Conservation (phyloP, 2,797 vertebrate species). For the Mus spretus region DNA sequence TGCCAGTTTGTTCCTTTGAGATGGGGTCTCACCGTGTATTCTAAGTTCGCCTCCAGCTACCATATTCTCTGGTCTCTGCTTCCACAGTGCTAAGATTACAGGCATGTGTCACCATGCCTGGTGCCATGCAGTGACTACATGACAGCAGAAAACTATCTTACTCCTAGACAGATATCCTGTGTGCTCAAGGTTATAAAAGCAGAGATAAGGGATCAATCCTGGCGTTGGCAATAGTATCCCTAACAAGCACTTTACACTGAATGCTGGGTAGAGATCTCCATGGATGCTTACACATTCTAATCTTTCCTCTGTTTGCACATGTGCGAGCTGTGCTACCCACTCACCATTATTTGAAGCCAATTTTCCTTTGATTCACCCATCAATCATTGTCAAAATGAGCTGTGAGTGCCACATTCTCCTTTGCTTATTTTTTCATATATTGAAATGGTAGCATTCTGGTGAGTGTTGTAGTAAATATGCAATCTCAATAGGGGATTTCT, state of each 20-base stretch:
- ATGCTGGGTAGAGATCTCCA: neutral
- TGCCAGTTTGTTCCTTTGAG: neutral
- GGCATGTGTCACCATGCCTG: neutral
- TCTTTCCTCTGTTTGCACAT: accelerated
- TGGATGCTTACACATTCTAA: no score
- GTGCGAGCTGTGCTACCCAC: neutral
- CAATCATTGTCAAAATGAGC: neutral
- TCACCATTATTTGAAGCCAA: constrained; percentile 29
- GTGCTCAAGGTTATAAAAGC: neutral
- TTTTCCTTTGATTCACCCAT: neutral
- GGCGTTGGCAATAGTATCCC: neutral
- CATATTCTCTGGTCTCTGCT: neutral
- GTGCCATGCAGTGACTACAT: neutral
- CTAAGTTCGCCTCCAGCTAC: neutral
- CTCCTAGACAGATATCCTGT: neutral
- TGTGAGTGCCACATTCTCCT: neutral
- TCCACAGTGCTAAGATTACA: neutral
- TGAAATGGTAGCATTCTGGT: neutral
- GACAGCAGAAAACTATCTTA: neutral
- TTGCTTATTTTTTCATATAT: neutral
- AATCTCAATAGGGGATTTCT: neutral
- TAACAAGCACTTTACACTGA: neutral
- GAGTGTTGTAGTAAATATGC: neutral
- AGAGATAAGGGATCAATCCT: neutral
- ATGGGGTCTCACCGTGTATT: neutral